Evolutionary conservation across 2,888 invertebrate genomes (phyloP).

Genomic region (Pheosia tremula): DNA sequence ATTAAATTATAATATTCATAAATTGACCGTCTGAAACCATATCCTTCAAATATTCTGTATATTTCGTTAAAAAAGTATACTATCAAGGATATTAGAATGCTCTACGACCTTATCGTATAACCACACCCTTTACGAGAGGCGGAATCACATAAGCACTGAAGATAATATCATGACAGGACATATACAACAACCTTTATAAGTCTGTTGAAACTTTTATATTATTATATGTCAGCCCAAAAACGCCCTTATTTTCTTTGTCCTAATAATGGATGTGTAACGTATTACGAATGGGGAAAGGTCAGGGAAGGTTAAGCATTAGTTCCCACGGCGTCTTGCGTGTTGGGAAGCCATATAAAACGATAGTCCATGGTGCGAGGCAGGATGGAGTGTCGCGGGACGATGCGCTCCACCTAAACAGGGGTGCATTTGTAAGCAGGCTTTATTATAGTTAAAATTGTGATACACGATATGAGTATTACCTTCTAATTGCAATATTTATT

Average conservation of each 20-base stretch:
- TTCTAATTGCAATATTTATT: no score
- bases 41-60: no score
- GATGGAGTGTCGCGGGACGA: constrained; percentile 45
- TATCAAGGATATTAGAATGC: no score
- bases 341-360: constrained; percentile 62
- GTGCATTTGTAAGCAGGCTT: constrained; percentile 31
- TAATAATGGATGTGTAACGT: constrained; percentile 24
- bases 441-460: not conserved
- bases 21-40: no score
- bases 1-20: no score
- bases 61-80: no score
- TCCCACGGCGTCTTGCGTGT: constrained; percentile 54
- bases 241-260: not conserved
- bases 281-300: constrained; percentile 53
- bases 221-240: not conserved
- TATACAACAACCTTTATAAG: no score
- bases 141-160: no score
- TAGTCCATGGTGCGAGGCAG: constrained; percentile 24
- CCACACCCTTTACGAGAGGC: no score
- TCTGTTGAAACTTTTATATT: no score
- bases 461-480: not conserved
- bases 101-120: no score
- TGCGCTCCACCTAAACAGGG: constrained; percentile 23
- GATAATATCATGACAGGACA: no score
- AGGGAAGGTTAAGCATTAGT: constrained; percentile 49